Evolutionary conservation across 1,140 invertebrate species (phyloP), one percentile per base, ranked within the genome.

Genomic region (Oreohelix idahoensis): DNA sequence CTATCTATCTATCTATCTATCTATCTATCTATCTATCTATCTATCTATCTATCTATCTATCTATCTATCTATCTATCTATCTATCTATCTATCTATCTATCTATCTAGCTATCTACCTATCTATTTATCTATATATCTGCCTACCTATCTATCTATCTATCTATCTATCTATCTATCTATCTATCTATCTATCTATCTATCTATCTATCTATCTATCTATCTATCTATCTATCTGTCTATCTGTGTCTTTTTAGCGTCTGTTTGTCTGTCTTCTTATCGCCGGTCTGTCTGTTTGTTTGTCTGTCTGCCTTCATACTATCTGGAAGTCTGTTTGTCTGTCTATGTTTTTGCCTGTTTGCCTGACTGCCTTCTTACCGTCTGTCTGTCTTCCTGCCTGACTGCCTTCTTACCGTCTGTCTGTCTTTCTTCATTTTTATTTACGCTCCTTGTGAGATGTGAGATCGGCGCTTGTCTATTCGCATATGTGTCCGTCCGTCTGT

Each of bases 221-320:
- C n/a, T 58, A 53, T 58, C 17, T 80, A 69, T 80, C 17, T 36
- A 20, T 63, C 29, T 78, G 29, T 51, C 76, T 78, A 20, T 32
- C 76, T 58, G 5, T 63, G 8, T 36, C 8, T 63, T 49, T 49
- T 49, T 49, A 11, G 8, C 45, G 10, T 17, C 45, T 49, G 45
- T 17, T 49, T 58, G 26, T n/a, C 53, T 58, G 26, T n/a, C 26
- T n/a, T 23, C 23, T 58, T 58, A 23, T 58, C 53, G 53, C 23
- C 10, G 5, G 53, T 58, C 23, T 58, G 53, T 58, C 15, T 58
- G 53, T 58, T 13, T 58, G 26, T 15, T 58, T n/a, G 13, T 23
- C 26, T 58, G 53, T 58, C 53, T 58, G 53, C 26, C 53, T 58
- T 4, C 23, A 23, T 5, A n/a, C 23, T 36, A 23, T 58, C n/a